Evolutionary conservation across 2,113 vertebrate species (phyloP).

Genomic region (Amblyornis subalaris): DNA sequence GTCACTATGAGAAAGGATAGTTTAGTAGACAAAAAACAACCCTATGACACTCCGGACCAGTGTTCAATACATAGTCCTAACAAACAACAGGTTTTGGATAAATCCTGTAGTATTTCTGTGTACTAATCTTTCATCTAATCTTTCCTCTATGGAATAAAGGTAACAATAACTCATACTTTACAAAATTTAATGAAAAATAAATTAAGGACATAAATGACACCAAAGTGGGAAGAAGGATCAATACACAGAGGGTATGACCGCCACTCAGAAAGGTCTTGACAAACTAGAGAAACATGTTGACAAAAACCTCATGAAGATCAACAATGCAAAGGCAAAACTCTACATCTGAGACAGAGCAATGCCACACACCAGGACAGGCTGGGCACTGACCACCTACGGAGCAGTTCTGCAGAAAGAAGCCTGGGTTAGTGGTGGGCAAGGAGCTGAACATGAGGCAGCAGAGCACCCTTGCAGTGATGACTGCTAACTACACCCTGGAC

Average conservation of each 20-base stretch:
- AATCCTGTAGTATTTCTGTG: neutral
- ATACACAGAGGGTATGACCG: neutral
- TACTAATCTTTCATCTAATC: neutral
- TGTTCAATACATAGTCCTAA: neutral
- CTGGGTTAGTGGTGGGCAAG: neutral
- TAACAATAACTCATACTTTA: neutral
- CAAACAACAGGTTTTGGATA: neutral
- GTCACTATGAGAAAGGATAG: neutral
- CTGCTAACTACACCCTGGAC: neutral
- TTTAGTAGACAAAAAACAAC: neutral
- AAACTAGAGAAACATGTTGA: neutral
- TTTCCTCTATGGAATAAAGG: neutral
- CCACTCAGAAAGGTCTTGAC: neutral
- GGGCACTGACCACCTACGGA: neutral
- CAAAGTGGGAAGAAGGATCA: neutral
- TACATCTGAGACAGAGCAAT: neutral
- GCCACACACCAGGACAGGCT: neutral
- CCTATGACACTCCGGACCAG: neutral
- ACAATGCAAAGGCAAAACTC: neutral
- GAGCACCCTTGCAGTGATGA: neutral
- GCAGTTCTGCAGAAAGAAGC: neutral
- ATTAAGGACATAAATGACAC: neutral
- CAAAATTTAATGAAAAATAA: neutral
- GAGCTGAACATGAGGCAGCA: neutral
- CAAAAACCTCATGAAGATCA: neutral